Conservation (phyloP, 2,797 vertebrate species). For the Leucoraja ocellata region DNA sequence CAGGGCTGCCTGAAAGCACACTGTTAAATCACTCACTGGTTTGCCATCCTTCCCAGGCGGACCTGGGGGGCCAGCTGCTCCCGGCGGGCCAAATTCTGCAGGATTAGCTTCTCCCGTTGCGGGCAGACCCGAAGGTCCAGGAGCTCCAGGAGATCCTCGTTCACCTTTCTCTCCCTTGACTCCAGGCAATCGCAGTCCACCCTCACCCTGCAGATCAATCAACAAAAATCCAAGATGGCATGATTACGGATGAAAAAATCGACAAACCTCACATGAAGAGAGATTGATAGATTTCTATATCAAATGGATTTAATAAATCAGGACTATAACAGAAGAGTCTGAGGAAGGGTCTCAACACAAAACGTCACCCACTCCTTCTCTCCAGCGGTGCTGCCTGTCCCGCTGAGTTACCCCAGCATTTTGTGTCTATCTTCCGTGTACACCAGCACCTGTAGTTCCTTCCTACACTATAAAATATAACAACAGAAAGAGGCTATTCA, state of each 20-base stretch:
- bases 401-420: too few relatives aligned
- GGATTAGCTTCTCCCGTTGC: conserved; percentile 44
- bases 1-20: background rate
- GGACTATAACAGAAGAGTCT: too few relatives aligned
- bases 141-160: conserved; percentile 44
- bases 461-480: too few relatives aligned
- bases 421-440: too few relatives aligned
- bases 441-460: too few relatives aligned
- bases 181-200: conserved; percentile 31
- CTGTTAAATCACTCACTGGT: conserved; percentile 49
- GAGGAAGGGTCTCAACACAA: too few relatives aligned
- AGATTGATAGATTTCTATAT: background rate
- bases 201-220: conserved; percentile 30
- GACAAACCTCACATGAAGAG: background rate
- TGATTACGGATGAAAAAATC: background rate
- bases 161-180: conserved; percentile 13
- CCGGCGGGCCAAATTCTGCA: conserved; percentile 50
- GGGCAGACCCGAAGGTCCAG: conserved; percentile 51
- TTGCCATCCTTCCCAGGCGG: conserved; percentile 54
- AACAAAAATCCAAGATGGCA: background rate
- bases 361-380: too few relatives aligned
- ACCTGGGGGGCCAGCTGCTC: conserved; percentile 44
- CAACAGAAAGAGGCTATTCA: too few relatives aligned
- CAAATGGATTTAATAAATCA: background rate
- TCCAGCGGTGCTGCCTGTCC: too few relatives aligned